Evolutionary conservation across 2,797 vertebrate genomes (phyloP).

Genomic region (Taeniopygia guttata): DNA sequence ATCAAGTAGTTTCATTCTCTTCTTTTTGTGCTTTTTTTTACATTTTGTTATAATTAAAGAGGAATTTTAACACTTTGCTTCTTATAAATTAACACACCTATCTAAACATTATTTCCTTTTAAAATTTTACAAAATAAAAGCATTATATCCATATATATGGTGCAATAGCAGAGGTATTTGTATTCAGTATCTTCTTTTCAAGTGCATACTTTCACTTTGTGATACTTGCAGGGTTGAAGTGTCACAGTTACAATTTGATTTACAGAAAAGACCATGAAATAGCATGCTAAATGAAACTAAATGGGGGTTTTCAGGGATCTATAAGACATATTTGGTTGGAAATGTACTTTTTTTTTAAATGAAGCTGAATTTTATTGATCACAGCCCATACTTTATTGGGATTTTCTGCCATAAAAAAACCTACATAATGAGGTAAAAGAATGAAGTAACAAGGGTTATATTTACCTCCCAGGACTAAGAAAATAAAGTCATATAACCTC

Average conservation of each 20-base stretch:
- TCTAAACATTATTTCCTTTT: background rate
- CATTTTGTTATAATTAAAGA: background rate
- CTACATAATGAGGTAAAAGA: background rate
- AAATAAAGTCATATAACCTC: background rate
- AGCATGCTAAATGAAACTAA: background rate
- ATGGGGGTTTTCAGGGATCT: background rate
- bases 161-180: background rate
- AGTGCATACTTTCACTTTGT: background rate
- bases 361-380: background rate
- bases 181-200: background rate
- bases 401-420: background rate
- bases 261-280: background rate
- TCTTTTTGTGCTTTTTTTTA: background rate
- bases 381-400: background rate
- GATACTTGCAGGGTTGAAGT: background rate
- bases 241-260: background rate
- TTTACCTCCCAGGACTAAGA: background rate
- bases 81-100: background rate
- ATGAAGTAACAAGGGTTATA: background rate
- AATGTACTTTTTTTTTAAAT: background rate
- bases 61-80: background rate
- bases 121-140: background rate
- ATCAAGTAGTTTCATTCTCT: rapidly evolving
- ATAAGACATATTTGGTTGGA: background rate
- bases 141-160: background rate